Percentiles rank a stretch among this genome's conserved stretches.
phyloP scores from a whole-genome alignment of 2,888 invertebrate species.

The Macaria liturata region DNA sequence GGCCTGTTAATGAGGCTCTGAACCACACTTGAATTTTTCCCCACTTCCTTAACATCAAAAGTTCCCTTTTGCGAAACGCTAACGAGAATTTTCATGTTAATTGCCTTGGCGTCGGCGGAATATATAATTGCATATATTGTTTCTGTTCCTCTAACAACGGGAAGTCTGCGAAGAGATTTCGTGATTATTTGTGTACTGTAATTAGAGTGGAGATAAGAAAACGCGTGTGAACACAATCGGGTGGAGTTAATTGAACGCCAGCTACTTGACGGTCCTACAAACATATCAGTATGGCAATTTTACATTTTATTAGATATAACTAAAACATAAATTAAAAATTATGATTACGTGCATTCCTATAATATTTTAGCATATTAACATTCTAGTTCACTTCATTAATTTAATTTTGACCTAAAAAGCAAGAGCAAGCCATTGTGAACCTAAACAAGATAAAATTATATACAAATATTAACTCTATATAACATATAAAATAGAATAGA shows the following conservation, averaged over 20 bases:
- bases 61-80: conserved; percentile 74
- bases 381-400: too few species aligned
- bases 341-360: too few species aligned
- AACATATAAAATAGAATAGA: too few species aligned
- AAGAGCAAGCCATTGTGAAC: too few species aligned
- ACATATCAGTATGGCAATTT: conserved; percentile 10
- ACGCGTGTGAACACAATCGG: conserved; percentile 48
- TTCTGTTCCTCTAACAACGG: conserved; percentile 59
- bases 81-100: conserved; percentile 79
- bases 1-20: conserved; percentile 73
- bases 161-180: conserved; percentile 57
- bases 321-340: too few species aligned
- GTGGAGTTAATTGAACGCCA: conserved; percentile 49
- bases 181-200: conserved; percentile 62
- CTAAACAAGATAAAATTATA: too few species aligned
- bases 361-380: too few species aligned
- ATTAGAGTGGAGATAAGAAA: conserved; percentile 61
- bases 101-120: conserved; percentile 69
- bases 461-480: too few species aligned
- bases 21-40: conserved; percentile 69
- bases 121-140: conserved; percentile 79
- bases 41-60: conserved; percentile 76
- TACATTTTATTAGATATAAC: not conserved
- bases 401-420: too few species aligned
- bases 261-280: conserved; percentile 7